phyloP scores from a whole-genome alignment of 2,113 vertebrate species.

The Dicentrarchus labrax region DNA sequence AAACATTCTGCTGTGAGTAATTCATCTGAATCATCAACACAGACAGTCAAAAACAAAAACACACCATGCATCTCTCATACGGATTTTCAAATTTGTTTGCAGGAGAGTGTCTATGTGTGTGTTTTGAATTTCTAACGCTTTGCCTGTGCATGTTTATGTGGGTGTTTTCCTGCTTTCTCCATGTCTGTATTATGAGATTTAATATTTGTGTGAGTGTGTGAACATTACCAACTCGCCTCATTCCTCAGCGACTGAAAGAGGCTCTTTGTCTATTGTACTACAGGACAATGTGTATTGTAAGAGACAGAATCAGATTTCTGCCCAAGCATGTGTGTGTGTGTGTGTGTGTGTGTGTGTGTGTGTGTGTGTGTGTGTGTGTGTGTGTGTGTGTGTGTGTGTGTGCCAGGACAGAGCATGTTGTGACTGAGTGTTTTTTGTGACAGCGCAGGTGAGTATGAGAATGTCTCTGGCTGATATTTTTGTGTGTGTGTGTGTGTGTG shows the following conservation, averaged over 20 bases:
- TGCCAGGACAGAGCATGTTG: constrained; percentile 21
- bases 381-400: constrained; percentile 35
- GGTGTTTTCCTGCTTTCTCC: constrained; percentile 5
- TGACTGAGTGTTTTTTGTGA: constrained; percentile 34
- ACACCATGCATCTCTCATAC: not conserved
- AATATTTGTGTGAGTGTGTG: constrained; percentile 55
- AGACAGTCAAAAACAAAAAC: constrained; percentile 48
- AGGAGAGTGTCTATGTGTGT: not conserved
- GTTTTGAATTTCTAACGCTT: constrained; percentile 12
- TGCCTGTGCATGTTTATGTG: not conserved
- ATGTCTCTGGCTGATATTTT: constrained; percentile 27
- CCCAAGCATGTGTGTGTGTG: constrained; percentile 57
- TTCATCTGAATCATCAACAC: constrained; percentile 43
- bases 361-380: constrained; percentile 26
- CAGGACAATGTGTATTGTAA: constrained; percentile 77
- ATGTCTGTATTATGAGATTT: constrained; percentile 27
- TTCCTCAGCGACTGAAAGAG: constrained; percentile 71
- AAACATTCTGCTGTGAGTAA: constrained; percentile 48
- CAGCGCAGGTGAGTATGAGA: constrained; percentile 39
- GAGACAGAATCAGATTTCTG: constrained; percentile 75
- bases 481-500: constrained; percentile 7
- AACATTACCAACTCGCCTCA: constrained; percentile 56
- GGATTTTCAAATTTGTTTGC: not conserved
- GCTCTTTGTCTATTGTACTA: constrained; percentile 81
- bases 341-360: constrained; percentile 24